These are phyloP conservation scores for Agrochola lychnidis DNA, from an alignment of 2,888 invertebrate species.

Conservation along the genomic window DNA sequence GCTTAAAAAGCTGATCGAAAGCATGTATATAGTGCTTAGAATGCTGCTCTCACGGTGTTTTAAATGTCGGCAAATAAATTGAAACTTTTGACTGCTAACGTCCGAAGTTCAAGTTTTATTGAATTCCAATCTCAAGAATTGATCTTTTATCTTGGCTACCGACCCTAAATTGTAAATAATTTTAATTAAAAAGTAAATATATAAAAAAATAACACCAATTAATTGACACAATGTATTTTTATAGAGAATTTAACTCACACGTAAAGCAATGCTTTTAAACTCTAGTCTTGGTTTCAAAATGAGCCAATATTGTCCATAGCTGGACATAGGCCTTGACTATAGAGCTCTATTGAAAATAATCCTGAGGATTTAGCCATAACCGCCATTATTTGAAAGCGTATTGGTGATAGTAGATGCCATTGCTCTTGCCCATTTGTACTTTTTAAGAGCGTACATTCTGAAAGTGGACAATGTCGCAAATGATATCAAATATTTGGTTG, in stretches of 20 bases:
- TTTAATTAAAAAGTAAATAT: neutral
- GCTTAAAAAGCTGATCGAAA: constrained; percentile 22
- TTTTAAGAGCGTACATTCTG: neutral
- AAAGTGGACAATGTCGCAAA: no score
- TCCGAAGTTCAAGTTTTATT: neutral
- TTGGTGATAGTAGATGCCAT: constrained; percentile 20
- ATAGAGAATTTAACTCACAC: neutral
- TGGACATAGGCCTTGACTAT: neutral
- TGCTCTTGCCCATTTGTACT: constrained; percentile 24
- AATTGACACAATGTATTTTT: constrained; percentile 30
- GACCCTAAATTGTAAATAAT: constrained; percentile 2
- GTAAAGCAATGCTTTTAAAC: neutral
- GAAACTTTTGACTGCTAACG: neutral
- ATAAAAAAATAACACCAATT: constrained; percentile 18
- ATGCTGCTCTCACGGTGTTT: neutral
- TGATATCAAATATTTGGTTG: no score
- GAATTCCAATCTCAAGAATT: constrained; percentile 11
- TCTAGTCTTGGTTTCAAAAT: neutral
- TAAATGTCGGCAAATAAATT: constrained; percentile 1
- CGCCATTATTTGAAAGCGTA: neutral
- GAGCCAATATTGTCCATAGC: constrained; percentile 16
- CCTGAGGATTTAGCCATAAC: neutral
- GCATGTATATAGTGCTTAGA: neutral
- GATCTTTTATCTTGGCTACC: neutral
- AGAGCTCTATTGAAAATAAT: neutral